Evolutionary conservation across 2,888 invertebrate genomes (phyloP).

Genomic region (Plagodis pulveraria): DNA sequence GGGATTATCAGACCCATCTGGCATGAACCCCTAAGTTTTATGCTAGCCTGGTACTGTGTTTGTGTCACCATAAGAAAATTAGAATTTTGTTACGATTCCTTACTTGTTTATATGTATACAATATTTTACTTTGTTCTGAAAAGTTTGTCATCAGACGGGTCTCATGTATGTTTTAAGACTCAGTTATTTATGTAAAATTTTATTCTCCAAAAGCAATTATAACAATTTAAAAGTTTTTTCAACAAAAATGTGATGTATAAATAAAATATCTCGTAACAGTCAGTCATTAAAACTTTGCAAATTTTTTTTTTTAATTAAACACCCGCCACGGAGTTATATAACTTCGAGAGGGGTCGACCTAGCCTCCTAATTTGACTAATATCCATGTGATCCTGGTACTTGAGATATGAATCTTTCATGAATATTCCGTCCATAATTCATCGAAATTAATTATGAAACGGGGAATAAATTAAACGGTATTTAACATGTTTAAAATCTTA

Average conservation of each 20-base stretch:
- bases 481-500: constrained; percentile 17
- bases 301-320: constrained; percentile 50
- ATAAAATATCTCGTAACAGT: constrained; percentile 4
- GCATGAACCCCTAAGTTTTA: constrained; percentile 32
- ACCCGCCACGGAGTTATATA: constrained; percentile 38
- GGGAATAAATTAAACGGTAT: constrained; percentile 28
- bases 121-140: too few species aligned
- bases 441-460: constrained; percentile 32
- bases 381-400: constrained; percentile 41
- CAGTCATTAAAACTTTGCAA: constrained; percentile 51
- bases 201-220: too few species aligned
- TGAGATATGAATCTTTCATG: constrained; percentile 41
- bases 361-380: constrained; percentile 45
- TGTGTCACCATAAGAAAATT: constrained; percentile 15
- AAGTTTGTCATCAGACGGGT: too few species aligned
- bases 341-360: constrained; percentile 32
- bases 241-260: constrained; percentile 4
- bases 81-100: neutral
- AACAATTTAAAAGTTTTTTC: constrained; percentile 12
- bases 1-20: constrained; percentile 17
- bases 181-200: too few species aligned
- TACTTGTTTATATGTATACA: too few species aligned
- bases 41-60: constrained; percentile 31
- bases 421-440: constrained; percentile 39
- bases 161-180: too few species aligned